Evolutionary conservation across 1,140 invertebrate genomes (phyloP).

Genomic region (Drusus annulatus): DNA sequence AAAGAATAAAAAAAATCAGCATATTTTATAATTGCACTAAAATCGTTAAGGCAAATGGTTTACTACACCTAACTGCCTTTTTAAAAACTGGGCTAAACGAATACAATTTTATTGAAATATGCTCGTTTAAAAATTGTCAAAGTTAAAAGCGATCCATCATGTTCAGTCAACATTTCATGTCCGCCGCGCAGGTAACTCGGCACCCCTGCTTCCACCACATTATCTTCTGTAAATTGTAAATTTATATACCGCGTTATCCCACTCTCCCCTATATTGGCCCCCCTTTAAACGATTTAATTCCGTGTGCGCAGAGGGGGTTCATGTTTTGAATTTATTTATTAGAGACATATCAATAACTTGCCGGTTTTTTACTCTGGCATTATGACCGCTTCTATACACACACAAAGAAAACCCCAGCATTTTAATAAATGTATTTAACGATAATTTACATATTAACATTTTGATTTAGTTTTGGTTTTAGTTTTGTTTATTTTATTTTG

Average conservation of each 20-base stretch:
- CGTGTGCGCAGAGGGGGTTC: slow-evolving; percentile 4
- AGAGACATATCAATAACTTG: neutral
- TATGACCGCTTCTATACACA: neutral
- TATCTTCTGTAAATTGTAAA: slow-evolving; percentile 39
- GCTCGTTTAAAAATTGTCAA: neutral
- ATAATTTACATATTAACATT: too few species aligned
- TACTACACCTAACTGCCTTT: too few species aligned
- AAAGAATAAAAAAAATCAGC: too few species aligned
- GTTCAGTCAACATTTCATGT: slow-evolving; percentile 36
- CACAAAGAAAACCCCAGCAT: neutral
- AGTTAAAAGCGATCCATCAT: slow-evolving; percentile 31
- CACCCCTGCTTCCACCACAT: neutral
- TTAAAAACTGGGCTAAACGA: neutral
- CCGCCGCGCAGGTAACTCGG: slow-evolving; percentile 14
- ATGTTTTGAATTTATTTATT: slow-evolving; percentile 15
- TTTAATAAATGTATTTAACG: too few species aligned
- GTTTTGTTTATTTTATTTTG: too few species aligned
- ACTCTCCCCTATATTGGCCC: slow-evolving; percentile 5
- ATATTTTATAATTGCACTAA: too few species aligned
- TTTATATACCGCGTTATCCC: slow-evolving; percentile 39
- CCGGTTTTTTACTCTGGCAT: neutral
- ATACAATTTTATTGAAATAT: neutral
- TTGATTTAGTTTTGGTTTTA: too few species aligned
- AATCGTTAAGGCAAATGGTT: too few species aligned
- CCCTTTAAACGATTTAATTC: slow-evolving; percentile 45